phyloP scores from a whole-genome alignment of 2,113 vertebrate genomes.

The Thymallus thymallus region DNA sequence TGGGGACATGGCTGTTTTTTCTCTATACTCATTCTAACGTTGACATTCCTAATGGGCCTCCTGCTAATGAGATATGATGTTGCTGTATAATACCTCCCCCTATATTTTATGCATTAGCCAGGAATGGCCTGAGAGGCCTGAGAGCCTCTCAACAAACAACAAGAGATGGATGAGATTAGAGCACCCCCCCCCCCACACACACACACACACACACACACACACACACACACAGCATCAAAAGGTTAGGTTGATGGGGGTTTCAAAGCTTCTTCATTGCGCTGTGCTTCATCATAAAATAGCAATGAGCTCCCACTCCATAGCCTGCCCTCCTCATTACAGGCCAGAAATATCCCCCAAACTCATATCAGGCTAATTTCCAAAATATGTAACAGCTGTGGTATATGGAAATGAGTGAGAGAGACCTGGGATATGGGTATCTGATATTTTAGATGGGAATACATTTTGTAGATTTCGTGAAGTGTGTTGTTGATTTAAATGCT shows the following conservation, averaged over 20 bases:
- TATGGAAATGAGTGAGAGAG: not conserved
- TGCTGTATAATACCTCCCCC: constrained; percentile 19
- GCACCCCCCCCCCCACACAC: not conserved
- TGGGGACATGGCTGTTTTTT: constrained; percentile 25
- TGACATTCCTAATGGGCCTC: constrained; percentile 17
- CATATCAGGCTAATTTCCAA: constrained; percentile 25
- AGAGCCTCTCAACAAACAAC: constrained; percentile 27
- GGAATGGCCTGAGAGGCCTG: constrained; percentile 32
- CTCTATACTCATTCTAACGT: constrained; percentile 10
- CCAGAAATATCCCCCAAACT: constrained; percentile 59
- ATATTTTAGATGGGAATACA: no score
- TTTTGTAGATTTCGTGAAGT: no score
- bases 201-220: constrained; percentile 49
- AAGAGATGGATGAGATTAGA: constrained; percentile 23
- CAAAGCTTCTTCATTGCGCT: constrained; percentile 49
- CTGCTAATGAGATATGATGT: constrained; percentile 53
- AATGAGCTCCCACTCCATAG: constrained; percentile 52
- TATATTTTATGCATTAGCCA: constrained; percentile 38
- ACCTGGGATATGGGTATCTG: not conserved
- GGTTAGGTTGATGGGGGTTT: constrained; percentile 45
- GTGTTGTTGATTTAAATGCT: no score
- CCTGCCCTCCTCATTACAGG: constrained; percentile 53
- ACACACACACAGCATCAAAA: constrained; percentile 59
- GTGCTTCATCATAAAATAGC: constrained; percentile 64
- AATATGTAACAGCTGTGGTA: not conserved